Evolutionary conservation across 2,888 invertebrate genomes (phyloP), one percentile per base, ranked within the genome.

Genomic region (Leucoma salicis): DNA sequence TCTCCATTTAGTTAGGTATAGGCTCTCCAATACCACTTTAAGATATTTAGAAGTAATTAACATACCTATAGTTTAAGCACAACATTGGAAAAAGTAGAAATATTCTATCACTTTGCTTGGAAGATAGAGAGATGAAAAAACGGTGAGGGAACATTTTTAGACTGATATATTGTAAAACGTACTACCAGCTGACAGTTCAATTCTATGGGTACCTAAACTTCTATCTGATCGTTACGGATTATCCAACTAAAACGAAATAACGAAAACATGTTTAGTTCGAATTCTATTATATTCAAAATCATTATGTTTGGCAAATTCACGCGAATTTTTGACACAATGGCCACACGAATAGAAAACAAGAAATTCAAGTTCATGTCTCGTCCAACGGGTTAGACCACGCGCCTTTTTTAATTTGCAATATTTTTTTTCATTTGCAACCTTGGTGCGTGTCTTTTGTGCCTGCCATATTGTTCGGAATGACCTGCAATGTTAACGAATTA

Each of bases 361-460:
- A 71, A 70, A 63, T 73, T 78, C 86, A 65, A 59, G 86, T 87
- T 77, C 57, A 66, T 74, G 74, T 53, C 24, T 15, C 21, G 51
- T 51, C 49, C 44, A 49, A 83, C 85, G 60, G 63, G 85, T 85
- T 77, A 51, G 58, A 74, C 71, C 85, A 80, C 86, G 86, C 78
- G 86, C 82, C 84, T 78, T 66, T 66, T 68, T 74, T 72, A 74
- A 81, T 82, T 82, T 72, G 86, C 85, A 64, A 78, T 54, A 63
- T 71, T 70, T 63, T 61, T 21, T 31, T 61, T 58, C 59, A 53
- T 63, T 68, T 64, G 73, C 71, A 74, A 70, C 73, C 70, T 70
- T 69, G 66, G 71, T 62, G 48, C 56, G 59, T 59, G 61, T 64
- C 59, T 59, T 56, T 68, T 70, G 67, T 71, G 62, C 59, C 55